phyloP scores from a whole-genome alignment of 64 coral and sea anemone genomes.

The Pocillopora verrucosa region DNA sequence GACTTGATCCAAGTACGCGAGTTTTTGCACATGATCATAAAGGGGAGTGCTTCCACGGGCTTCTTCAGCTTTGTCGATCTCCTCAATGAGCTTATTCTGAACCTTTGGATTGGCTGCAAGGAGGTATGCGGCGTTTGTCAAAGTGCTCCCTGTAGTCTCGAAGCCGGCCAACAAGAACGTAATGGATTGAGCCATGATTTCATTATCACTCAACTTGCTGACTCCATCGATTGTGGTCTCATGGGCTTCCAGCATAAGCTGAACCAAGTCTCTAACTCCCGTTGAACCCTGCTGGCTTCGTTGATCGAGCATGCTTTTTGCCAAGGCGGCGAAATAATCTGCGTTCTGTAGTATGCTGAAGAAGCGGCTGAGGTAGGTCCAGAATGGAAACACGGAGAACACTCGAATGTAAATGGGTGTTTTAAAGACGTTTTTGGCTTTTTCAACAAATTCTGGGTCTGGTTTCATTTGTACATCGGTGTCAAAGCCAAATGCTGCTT shows the following conservation, averaged over 20 bases:
- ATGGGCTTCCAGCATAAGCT: constrained; percentile 82
- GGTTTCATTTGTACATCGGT: constrained; percentile 47
- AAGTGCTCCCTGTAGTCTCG: constrained; percentile 68
- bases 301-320: constrained; percentile 36
- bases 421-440: constrained; percentile 50
- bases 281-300: background rate
- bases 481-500: constrained; percentile 61
- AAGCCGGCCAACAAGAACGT: constrained; percentile 69
- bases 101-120: constrained; percentile 63
- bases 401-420: constrained; percentile 48
- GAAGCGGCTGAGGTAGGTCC: constrained; percentile 27
- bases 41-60: constrained; percentile 37
- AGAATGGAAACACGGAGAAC: constrained; percentile 74
- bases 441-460: constrained; percentile 33
- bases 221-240: constrained; percentile 60
- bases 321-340: constrained; percentile 41
- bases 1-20: constrained; percentile 73
- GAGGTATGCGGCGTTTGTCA: constrained; percentile 58
- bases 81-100: constrained; percentile 72
- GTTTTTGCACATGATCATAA: constrained; percentile 57
- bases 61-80: constrained; percentile 59
- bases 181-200: constrained; percentile 72
- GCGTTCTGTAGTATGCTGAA: constrained; percentile 15
- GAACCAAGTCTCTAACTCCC: constrained; percentile 45
- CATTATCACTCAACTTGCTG: constrained; percentile 56